A percentile compares a stretch with the other conserved stretches of the same genome.
phyloP scores from a whole-genome alignment of 2,113 vertebrate genomes.

The Podocnemis expansa region DNA sequence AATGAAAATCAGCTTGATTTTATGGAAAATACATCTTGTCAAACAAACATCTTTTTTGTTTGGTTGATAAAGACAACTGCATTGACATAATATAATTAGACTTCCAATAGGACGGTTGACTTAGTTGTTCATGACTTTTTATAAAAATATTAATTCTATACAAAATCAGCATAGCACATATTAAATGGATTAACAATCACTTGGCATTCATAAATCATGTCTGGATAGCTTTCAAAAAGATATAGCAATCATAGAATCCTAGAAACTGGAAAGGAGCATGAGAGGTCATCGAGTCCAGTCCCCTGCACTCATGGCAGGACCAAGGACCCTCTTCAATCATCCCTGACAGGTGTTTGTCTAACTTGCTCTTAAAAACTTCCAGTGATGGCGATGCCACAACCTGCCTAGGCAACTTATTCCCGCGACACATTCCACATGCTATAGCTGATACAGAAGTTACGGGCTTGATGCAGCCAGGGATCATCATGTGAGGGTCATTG shows the following conservation, averaged over 20 bases:
- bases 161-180: neutral
- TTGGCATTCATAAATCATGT: neutral
- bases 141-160: neutral
- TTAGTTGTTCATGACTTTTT: neutral
- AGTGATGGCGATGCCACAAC: too few relatives aligned
- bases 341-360: too few relatives aligned
- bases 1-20: neutral
- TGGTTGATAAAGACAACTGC: neutral
- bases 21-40: neutral
- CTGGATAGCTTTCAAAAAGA: neutral
- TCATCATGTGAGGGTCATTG: slow-evolving; percentile 35
- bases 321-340: too few relatives aligned
- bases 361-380: too few relatives aligned
- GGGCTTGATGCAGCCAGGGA: slow-evolving; percentile 18
- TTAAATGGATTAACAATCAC: neutral
- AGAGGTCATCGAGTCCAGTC: too few relatives aligned
- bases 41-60: neutral
- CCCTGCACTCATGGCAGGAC: too few relatives aligned
- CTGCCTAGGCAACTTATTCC: too few relatives aligned
- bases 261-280: too few relatives aligned
- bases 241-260: too few relatives aligned
- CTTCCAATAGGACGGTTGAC: neutral
- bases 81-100: neutral
- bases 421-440: too few relatives aligned
- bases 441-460: slow-evolving; percentile 15